phyloP scores from a whole-genome alignment of 2,797 vertebrate species.

The Fundulus diaphanus region DNA sequence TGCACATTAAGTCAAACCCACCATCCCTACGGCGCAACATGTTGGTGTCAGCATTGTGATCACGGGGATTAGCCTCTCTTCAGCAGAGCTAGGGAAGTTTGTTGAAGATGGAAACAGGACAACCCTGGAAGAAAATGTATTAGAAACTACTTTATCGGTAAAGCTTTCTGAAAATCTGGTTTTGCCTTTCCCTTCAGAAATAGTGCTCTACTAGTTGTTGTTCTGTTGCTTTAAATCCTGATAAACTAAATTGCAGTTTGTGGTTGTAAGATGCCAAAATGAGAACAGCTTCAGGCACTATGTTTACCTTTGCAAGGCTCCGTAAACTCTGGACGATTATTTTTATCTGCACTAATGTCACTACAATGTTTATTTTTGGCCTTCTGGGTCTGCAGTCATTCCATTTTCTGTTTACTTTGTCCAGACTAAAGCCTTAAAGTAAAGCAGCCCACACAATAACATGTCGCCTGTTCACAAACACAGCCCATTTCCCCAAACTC shows the following conservation, averaged over 20 bases:
- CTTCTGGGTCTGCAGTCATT: slow-evolving; percentile 24
- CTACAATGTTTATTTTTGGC: background rate
- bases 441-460: slow-evolving; percentile 37
- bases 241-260: background rate
- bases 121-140: too few relatives aligned
- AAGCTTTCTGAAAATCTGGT: background rate
- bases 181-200: background rate
- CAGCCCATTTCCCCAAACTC: slow-evolving; percentile 15
- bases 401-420: slow-evolving; percentile 26
- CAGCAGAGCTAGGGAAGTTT: background rate
- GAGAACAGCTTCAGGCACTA: too few relatives aligned
- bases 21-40: background rate
- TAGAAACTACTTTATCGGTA: background rate
- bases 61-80: background rate
- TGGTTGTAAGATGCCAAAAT: background rate
- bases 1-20: background rate
- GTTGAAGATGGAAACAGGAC: too few relatives aligned
- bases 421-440: slow-evolving; percentile 40
- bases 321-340: too few relatives aligned
- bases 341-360: background rate
- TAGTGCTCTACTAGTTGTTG: background rate
- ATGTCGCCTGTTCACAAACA: slow-evolving; percentile 55
- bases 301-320: too few relatives aligned
- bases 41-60: background rate
- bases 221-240: background rate